These are phyloP conservation scores for Mellilla xanthometata DNA, from an alignment of 2,888 invertebrate genomes.

Conservation along the genomic window DNA sequence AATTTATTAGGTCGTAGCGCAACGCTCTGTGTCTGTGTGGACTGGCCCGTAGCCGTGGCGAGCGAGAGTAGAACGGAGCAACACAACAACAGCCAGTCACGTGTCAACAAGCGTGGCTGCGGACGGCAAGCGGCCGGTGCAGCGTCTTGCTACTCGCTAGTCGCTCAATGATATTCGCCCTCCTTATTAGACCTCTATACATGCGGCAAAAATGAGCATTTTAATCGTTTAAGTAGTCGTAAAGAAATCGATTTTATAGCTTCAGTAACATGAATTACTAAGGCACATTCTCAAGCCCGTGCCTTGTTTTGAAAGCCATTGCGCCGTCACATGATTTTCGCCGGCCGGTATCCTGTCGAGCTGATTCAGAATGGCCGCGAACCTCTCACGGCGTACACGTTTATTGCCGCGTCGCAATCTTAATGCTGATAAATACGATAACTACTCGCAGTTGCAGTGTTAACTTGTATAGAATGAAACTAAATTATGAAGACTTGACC, in stretches of 20 bases:
- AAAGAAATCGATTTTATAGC: too few relatives aligned
- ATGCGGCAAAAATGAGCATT: too few relatives aligned
- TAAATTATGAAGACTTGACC: conserved; percentile 48
- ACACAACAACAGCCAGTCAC: conserved; percentile 46
- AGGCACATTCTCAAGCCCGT: conserved; percentile 52
- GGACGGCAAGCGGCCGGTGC: not conserved
- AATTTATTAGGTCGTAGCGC: too few relatives aligned
- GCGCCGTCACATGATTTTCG: conserved; percentile 50
- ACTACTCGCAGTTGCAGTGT: conserved; percentile 36
- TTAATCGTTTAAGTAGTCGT: too few relatives aligned
- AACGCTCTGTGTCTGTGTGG: too few relatives aligned
- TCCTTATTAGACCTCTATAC: too few relatives aligned
- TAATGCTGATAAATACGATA: conserved; percentile 51
- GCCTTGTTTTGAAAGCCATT: conserved; percentile 60
- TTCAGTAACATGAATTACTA: not conserved
- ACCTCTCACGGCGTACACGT: conserved; percentile 46
- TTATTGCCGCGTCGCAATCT: conserved; percentile 26
- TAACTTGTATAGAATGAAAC: conserved; percentile 46
- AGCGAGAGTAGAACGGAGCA: not conserved
- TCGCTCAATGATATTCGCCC: not conserved
- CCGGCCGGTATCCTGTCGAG: conserved; percentile 21
- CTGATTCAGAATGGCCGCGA: conserved; percentile 47
- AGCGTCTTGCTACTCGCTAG: not conserved
- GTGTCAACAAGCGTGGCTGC: conserved; percentile 63
- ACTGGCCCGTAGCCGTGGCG: too few relatives aligned